Evolutionary conservation across 1,140 invertebrate genomes (phyloP), one percentile per base, ranked within the genome.

Genomic region (Bombus pascuorum): DNA sequence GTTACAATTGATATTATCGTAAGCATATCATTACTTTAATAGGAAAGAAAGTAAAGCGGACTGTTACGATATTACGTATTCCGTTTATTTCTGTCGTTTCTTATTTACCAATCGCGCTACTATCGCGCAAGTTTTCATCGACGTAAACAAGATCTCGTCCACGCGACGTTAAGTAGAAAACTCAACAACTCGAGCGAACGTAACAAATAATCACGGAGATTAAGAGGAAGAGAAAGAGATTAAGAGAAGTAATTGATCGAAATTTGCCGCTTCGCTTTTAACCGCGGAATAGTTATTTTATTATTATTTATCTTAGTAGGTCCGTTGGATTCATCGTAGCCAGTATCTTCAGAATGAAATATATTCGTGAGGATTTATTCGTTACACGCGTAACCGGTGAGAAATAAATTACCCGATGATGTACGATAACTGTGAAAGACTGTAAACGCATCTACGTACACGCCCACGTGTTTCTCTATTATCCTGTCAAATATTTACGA

Each of bases 401-500:
- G 75, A 75, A 85, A 85, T 75, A 85, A 85, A 85, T 81, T 73
- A 75, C 71, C 13, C 78, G 83, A 85, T 74, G 78, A 85, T 59
- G n/a, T 70, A 15, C 62, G n/a, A n/a, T 68, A 65, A 76, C 72
- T 57, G 65, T 44, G 53, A 28, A 74, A 76, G 32, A 81, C 62
- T 28, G 65, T 68, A 71, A 72, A 82, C 71, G 78, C 57, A 57
- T 72, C 47, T 59, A 68, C 39, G 28, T 28, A 32, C 37, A 47
- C 76, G 37, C 87, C 66, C 53, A 84, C 81, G 62, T 76, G 18
- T 34, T 44, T 66, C 68, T 83, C 78, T 75, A 74, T 83, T 71
- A 81, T 70, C 37, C 28, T 42, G 76, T 81, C 53, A 62, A 75
- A 72, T 84, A 87, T 87, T 89, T 90, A 89, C 73, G 77, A 89